Evolutionary conservation across 2,113 vertebrate genomes (phyloP), one percentile per base, ranked within the genome.

Genomic region (Ursus arctos): DNA sequence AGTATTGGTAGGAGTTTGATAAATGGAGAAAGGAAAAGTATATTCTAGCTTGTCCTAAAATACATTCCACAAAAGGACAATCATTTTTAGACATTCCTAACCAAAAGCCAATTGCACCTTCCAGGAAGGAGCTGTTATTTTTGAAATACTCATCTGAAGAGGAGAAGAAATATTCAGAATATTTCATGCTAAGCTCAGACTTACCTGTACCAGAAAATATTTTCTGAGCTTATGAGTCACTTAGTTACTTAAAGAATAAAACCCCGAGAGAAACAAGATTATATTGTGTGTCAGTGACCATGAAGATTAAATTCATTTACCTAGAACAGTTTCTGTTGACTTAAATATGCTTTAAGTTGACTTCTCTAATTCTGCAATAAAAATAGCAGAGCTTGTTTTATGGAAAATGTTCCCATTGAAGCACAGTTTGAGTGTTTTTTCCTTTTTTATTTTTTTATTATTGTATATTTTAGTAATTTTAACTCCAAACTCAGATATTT

Each of bases 161-260:
- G 94, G 91, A 98, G 61, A 95, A 98, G 97, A 98, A 98, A 97
- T 97, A 98, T 97, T 98, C 97, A 94, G 94, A 98, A 83, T 98
- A 98, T 96, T 98, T 98, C 96, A 94, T 89, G 82, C 92, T 98
- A 97, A 97, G 91, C 95, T 98, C 88, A 89, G 97, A 98, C 96
- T 98, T 97, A 98, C 97, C 97, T 98, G 93, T 96, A 97, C 97
- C 91, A 96, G 95, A 98, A 98, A 98, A 97, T 97, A 98, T 96
- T 97, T 96, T 97, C 96, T 97, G 91, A 98, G 96, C 88, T 96
- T 97, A 83, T 98, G 98, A 98, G 98, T 98, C 98, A 98, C 77
- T 97, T 93, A 92, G 88, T 95, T 98, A 97, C 97, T 97, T 97
- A 98, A 97, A 97, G 97, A 91, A 76, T 57, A 96, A 97, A 98